Evolutionary conservation across 2,888 invertebrate species (phyloP), one percentile per base, ranked within the genome.

Genomic region (Limenitis camilla): DNA sequence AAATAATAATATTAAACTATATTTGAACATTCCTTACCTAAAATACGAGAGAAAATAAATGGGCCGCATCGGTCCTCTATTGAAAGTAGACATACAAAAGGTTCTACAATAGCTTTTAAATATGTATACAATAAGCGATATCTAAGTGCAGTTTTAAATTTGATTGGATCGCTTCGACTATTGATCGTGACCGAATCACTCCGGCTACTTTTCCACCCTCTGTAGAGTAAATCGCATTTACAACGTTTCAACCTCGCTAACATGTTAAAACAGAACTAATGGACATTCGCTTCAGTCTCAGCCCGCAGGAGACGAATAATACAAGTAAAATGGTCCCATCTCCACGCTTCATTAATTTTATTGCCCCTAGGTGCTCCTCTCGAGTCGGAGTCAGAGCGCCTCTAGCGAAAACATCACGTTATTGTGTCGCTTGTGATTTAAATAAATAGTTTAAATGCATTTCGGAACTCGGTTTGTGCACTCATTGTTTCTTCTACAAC

Each of bases 211-310:
- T 78, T 81, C 83, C 81, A 81, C 82, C 85, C 86, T 78, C 80
- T 74, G 73, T 73, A 78, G 72, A 83, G 82, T 82, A 86, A 87
- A 87, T 87, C 85, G 83, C 81, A 87, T 87, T 87, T 86, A 81
- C 83, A 85, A 84, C 82, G 81, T 86, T 86, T 87, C 87, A 86
- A 85, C 85, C 78, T 85, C 83, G 83, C 86, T 87, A 87, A 87
- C 86, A 87, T 86, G 87, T 87, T 87, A 86, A 87, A 87, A 87
- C 85, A 86, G 87, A 87, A 87, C 87, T 86, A 87, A 87, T 87
- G 86, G 86, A 86, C 86, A 87, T 87, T 87, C 86, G 86, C 81
- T 87, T 72, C 85, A 84, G 85, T 84, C 84, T 80, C 78, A 81
- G 85, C 80, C 81, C 84, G 81, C 85, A 84, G 75, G 85, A 86